Evolutionary conservation across 2,888 invertebrate species (phyloP).

Genomic region (Siphlonurus alternatus): DNA sequence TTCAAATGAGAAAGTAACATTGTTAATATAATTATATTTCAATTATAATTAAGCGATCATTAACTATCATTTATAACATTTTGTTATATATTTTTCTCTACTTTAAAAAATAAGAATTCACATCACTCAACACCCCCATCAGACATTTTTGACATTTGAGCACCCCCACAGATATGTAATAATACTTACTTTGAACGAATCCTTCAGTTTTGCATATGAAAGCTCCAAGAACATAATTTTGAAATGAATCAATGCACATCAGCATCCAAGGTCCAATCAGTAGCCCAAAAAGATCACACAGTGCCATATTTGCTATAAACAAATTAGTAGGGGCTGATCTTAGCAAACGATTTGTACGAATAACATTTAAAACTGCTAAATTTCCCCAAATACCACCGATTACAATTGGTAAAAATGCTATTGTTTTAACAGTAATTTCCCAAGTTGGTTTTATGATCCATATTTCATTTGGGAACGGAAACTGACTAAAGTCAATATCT

Average conservation of each 20-base stretch:
- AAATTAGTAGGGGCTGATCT: conserved; percentile 48
- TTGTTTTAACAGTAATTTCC: conserved; percentile 43
- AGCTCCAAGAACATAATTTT: conserved; percentile 54
- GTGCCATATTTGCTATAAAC: conserved; percentile 56
- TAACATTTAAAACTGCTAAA: conserved; percentile 41
- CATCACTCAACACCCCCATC: too few relatives aligned
- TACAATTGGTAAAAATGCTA: conserved; percentile 40
- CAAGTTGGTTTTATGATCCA: conserved; percentile 42
- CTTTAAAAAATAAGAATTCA: too few relatives aligned
- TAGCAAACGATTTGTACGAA: conserved; percentile 41
- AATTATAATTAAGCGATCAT: too few relatives aligned
- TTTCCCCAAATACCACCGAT: conserved; percentile 50
- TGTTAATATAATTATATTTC: too few relatives aligned
- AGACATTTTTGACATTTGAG: too few relatives aligned
- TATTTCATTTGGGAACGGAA: conserved; percentile 35
- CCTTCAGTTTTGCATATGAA: conserved; percentile 64
- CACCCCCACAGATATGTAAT: too few relatives aligned
- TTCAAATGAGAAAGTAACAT: too few relatives aligned
- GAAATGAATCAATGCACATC: conserved; percentile 55
- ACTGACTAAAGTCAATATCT: neutral
- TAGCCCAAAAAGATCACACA: conserved; percentile 47
- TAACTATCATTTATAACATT: too few relatives aligned
- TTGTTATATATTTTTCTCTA: too few relatives aligned
- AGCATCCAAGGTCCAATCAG: conserved; percentile 60
- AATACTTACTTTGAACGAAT: conserved; percentile 46